Base-by-base conservation (phyloP, 2,113 vertebrate genomes). In the Carassius carassius region DNA sequence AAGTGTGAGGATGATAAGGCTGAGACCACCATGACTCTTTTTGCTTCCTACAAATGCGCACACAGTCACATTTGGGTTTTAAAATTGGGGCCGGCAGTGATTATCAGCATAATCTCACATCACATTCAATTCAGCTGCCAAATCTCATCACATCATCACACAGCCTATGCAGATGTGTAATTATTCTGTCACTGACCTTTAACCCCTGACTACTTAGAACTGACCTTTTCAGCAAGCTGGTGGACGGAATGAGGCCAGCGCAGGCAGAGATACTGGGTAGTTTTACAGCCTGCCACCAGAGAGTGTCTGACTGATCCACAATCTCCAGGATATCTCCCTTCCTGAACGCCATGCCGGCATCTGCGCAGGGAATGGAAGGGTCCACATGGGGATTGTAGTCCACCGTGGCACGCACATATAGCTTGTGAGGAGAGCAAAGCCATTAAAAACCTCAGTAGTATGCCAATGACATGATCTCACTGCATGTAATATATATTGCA, bases 231-330 rank as follows among this genome's bases (percentile, higher is more conserved):
- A 99, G 94, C 87, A 98, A 94, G 74, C 92, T 94, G 77, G 92
- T 92, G 86, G 98, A 99, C 13, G 98, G 98, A 87, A 99, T 94
- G 19, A 99, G 96, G 51, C 97, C 97, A 0, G 97, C 98, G 19
- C 97, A 98, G 69, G 92, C 75, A 4, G 90, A 91, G 77, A 91
- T 91, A 87, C 96, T 94, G 63, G 95, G 95, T 84, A 96, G 92
- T 89, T 96, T 99, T 90, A 95, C 96, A 56, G 97, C 98, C 90
- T 99, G 98, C 98, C 98, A 99, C 98, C 98, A 99, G 89, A 97
- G 90, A 25, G 91, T 81, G 51, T 99, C 98, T 0, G 95, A 97
- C 94, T 97, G 97, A 90, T 99, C 97, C 88, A 99, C 97, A 13
- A 99, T 95, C 94, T 99, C 97, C 67, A 99, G 95, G 86, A 99